Evolutionary conservation across 2,888 invertebrate species (phyloP).

Genomic region (Drosophila falleni): DNA sequence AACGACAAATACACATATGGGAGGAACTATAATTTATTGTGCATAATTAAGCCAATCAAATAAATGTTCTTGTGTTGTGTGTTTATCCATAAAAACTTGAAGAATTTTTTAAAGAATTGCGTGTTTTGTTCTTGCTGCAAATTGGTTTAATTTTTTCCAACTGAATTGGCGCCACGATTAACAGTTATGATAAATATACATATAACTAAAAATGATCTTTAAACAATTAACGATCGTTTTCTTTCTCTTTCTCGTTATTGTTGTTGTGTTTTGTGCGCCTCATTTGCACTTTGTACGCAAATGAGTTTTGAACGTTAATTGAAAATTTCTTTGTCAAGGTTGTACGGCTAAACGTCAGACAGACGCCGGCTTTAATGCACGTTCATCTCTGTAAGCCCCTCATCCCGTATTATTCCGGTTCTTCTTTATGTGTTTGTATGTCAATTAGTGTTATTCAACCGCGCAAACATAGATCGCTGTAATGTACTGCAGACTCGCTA

Average conservation of each 20-base stretch:
- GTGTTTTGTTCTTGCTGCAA: constrained; percentile 26
- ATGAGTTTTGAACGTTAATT: constrained; percentile 63
- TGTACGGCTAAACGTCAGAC: constrained; percentile 39
- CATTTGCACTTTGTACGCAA: constrained; percentile 49
- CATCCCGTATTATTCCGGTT: constrained; percentile 3
- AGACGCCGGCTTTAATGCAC: constrained; percentile 35
- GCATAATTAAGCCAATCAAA: constrained; percentile 75
- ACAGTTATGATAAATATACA: constrained; percentile 26
- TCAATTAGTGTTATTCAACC: constrained; percentile 70
- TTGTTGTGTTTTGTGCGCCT: constrained; percentile 23
- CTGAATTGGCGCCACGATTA: constrained; percentile 21
- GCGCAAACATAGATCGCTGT: constrained; percentile 54
- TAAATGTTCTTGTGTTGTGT: constrained; percentile 49
- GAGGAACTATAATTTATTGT: constrained; percentile 54
- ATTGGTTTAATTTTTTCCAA: constrained; percentile 36
- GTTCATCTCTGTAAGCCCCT: constrained; percentile 10
- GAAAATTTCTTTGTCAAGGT: constrained; percentile 74
- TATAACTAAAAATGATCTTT: constrained; percentile 16
- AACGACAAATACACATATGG: constrained; percentile 39
- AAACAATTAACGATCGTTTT: constrained; percentile 29
- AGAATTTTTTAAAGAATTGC: constrained; percentile 51
- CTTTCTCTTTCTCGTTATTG: background rate
- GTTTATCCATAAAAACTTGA: constrained; percentile 28
- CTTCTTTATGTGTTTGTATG: constrained; percentile 42
- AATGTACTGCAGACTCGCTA: constrained; percentile 36